Evolutionary conservation across 2,797 vertebrate species (phyloP), one percentile per base, ranked within the genome.

Genomic region (Acridotheres tristis): DNA sequence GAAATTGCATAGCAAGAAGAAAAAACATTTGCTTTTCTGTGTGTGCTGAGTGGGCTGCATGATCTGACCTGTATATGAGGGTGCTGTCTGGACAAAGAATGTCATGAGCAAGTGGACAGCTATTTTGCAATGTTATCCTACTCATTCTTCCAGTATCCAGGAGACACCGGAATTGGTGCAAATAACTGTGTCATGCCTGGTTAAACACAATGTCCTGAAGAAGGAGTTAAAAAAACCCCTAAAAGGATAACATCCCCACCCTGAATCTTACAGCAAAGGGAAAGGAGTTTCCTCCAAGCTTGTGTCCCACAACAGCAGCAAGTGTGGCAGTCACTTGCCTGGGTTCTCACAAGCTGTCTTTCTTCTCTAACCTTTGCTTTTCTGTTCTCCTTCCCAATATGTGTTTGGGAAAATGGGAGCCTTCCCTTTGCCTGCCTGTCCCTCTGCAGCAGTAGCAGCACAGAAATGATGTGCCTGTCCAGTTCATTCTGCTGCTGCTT

Each of bases 111-210:
- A 93, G 92, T 62, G 91, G 93, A 87, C 85, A 79, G 81, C 92
- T 95, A 93, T 97, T 97, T 89, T 95, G 91, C 96, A 94, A 7
- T 83, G 91, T 96, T 96, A 82, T 62, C 92, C 93, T 96, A 77
- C 79, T 95, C 90, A 88, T 96, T 97, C 88, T 97, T 90, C 50
- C 54, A 88, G 94, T 96, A 94, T 97, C 85, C 84, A 76, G 58
- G 88, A 92, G 93, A 89, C 91, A 79, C 38, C 73, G 94, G 88
- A 83, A 79, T 83, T 61, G 85, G 53, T 88, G 68, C 1, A 13
- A 54, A 15, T 94, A 84, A 85, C 88, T 73, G 62, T 88, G 80
- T 66, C 7, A 0, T 85, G 84, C n/a, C 43, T 73, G 29, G 72
- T 27, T 93, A 68, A 95, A 95, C 81, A 66, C 77, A 89, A 29